Evolutionary conservation across 1,140 invertebrate genomes (phyloP).

Genomic region (Neoseiulus cucumeris): DNA sequence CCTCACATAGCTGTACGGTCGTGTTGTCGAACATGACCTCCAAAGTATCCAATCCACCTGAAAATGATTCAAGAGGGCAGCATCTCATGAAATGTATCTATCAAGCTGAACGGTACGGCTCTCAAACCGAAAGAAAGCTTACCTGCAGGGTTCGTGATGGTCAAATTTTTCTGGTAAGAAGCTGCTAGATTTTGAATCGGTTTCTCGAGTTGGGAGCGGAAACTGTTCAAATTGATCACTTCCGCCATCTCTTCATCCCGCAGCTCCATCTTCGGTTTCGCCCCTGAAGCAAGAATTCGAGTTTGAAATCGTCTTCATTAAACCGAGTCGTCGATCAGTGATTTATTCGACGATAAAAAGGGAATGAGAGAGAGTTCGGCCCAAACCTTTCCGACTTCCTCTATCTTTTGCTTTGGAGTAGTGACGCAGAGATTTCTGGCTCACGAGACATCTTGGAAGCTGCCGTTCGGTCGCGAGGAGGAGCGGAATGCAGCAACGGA

Average conservation of each 20-base stretch:
- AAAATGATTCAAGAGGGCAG: background rate
- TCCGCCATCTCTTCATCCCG: background rate
- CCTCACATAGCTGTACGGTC: background rate
- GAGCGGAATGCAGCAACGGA: too few relatives aligned
- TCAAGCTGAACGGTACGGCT: too few relatives aligned
- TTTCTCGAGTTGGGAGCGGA: background rate
- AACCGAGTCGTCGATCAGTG: too few relatives aligned
- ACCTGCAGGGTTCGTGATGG: background rate
- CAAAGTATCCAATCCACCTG: background rate
- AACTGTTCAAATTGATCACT: background rate
- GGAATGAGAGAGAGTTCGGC: too few relatives aligned
- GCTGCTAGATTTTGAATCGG: background rate
- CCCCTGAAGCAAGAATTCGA: background rate
- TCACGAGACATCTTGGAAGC: too few relatives aligned
- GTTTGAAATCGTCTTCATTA: too few relatives aligned
- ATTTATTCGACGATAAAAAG: too few relatives aligned
- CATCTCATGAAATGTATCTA: background rate
- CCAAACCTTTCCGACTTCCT: too few relatives aligned
- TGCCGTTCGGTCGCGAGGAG: too few relatives aligned
- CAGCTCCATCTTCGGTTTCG: background rate
- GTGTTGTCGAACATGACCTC: background rate
- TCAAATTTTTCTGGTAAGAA: background rate
- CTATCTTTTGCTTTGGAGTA: too few relatives aligned
- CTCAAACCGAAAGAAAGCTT: background rate
- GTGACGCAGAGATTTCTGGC: too few relatives aligned